phyloP scores from a whole-genome alignment of 2,113 vertebrate species.

The Nerophis lumbriciformis region DNA sequence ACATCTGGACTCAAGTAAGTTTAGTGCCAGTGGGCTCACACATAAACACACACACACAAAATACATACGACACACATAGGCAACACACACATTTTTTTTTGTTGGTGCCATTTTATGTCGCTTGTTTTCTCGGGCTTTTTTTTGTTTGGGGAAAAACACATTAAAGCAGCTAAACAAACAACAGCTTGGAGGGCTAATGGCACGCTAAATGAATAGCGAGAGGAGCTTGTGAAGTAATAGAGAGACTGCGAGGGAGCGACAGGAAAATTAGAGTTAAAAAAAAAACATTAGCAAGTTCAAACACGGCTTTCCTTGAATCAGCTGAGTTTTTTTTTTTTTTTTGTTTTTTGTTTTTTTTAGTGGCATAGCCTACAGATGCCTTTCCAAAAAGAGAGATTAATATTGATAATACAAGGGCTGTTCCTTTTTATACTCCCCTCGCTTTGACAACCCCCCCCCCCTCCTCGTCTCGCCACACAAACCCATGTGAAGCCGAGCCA shows the following conservation, averaged over 20 bases:
- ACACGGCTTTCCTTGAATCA: slow-evolving; percentile 55
- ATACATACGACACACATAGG: not conserved
- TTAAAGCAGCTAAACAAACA: slow-evolving; percentile 64
- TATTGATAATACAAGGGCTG: slow-evolving; percentile 58
- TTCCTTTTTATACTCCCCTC: slow-evolving; percentile 45
- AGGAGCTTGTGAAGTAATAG: slow-evolving; percentile 25
- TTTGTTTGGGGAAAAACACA: slow-evolving; percentile 38
- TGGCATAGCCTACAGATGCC: slow-evolving; percentile 47
- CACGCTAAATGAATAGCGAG: slow-evolving; percentile 53
- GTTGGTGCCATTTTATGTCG: slow-evolving; percentile 11
- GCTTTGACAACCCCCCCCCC: slow-evolving; percentile 53
- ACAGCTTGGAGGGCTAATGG: slow-evolving; percentile 66
- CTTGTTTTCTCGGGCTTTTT: slow-evolving; percentile 33
- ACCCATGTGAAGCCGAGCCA: slow-evolving; percentile 63
- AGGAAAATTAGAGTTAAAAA: slow-evolving; percentile 20
- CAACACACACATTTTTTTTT: slow-evolving; percentile 24
- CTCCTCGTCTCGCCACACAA: slow-evolving; percentile 42
- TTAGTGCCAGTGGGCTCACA: slow-evolving; percentile 39
- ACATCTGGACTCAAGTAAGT: slow-evolving; percentile 60
- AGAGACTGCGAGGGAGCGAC: slow-evolving; percentile 10
- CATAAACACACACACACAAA: slow-evolving; percentile 14
- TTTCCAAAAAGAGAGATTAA: slow-evolving; percentile 62
- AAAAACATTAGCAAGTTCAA: slow-evolving; percentile 60
- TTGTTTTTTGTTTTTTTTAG: not conserved
- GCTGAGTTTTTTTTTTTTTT: slow-evolving; percentile 31